phyloP scores from a whole-genome alignment of 2,888 invertebrate genomes.

The Isotomurus palustris region DNA sequence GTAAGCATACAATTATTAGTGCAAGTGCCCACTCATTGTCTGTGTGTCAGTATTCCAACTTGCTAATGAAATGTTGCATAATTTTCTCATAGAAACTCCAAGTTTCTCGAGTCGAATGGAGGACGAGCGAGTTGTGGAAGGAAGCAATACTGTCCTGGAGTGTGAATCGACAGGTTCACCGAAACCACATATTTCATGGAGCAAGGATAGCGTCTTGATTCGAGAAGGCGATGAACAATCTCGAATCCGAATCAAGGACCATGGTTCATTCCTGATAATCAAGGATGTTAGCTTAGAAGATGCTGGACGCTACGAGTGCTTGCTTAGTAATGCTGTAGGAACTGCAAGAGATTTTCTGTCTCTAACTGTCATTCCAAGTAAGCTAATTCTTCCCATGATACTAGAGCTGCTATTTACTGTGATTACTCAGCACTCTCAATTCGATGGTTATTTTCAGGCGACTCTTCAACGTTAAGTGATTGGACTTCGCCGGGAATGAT shows the following conservation, averaged over 20 bases:
- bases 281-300: conserved; percentile 72
- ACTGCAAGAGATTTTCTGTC: conserved; percentile 67
- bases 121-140: conserved; percentile 73
- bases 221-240: conserved; percentile 52
- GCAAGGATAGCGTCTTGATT: conserved; percentile 65
- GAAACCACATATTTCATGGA: conserved; percentile 75
- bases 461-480: background rate
- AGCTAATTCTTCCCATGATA: too few relatives aligned
- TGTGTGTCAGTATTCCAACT: too few relatives aligned
- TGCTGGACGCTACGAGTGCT: conserved; percentile 83
- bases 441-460: background rate
- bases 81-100: conserved; percentile 85
- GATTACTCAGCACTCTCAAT: background rate
- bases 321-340: conserved; percentile 79
- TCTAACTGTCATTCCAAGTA: conserved; percentile 63
- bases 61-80: too few relatives aligned
- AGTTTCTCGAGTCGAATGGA: conserved; percentile 80
- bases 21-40: too few relatives aligned
- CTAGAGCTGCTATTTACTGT: too few relatives aligned
- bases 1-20: conserved; percentile 47
- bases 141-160: conserved; percentile 79
- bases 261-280: conserved; percentile 82
- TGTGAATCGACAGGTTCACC: conserved; percentile 83
- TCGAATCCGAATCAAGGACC: conserved; percentile 79
- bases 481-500: conserved; percentile 6